A percentile compares a stretch with the other conserved stretches of the same genome.
phyloP scores from a whole-genome alignment of 2,888 invertebrate species.

The Cephus spinipes region DNA sequence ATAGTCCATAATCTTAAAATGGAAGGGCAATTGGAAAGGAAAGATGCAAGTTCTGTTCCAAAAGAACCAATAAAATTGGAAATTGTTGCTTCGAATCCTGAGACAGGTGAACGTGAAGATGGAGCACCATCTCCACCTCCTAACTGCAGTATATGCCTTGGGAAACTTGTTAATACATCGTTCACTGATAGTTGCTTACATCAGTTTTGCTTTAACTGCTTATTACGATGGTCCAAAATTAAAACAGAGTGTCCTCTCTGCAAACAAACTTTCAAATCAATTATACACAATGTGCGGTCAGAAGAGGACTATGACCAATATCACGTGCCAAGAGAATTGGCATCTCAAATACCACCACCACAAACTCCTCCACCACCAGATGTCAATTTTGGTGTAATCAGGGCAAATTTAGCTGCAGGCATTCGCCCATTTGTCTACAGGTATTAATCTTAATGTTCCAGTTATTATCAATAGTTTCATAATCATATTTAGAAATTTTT shows the following conservation, averaged over 20 bases:
- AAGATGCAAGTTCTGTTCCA: slow-evolving; percentile 29
- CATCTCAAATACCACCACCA: slow-evolving; percentile 52
- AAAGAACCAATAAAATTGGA: slow-evolving; percentile 57
- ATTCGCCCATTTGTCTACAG: slow-evolving; percentile 41
- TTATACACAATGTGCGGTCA: slow-evolving; percentile 92
- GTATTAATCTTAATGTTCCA: slow-evolving; percentile 28
- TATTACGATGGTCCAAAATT: slow-evolving; percentile 94
- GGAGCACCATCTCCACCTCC: slow-evolving; percentile 79
- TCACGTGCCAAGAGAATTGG: slow-evolving; percentile 62
- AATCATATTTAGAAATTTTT: neutral
- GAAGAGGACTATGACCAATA: slow-evolving; percentile 91
- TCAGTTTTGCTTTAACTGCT: slow-evolving; percentile 93
- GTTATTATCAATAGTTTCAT: neutral
- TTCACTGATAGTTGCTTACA: slow-evolving; percentile 94
- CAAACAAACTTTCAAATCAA: slow-evolving; percentile 90
- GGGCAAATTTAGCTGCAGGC: slow-evolving; percentile 34
- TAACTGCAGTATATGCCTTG: slow-evolving; percentile 93
- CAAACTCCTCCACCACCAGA: slow-evolving; percentile 50
- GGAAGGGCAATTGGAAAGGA: slow-evolving; percentile 41
- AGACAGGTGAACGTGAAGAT: slow-evolving; percentile 69
- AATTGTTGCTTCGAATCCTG: slow-evolving; percentile 64
- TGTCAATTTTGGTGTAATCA: slow-evolving; percentile 41
- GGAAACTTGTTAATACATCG: slow-evolving; percentile 86
- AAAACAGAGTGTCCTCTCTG: slow-evolving; percentile 95
- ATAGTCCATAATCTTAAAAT: slow-evolving; percentile 29